These are phyloP conservation scores for Vidua chalybeata DNA, from an alignment of 2,113 vertebrate species.

Conservation along the genomic window DNA sequence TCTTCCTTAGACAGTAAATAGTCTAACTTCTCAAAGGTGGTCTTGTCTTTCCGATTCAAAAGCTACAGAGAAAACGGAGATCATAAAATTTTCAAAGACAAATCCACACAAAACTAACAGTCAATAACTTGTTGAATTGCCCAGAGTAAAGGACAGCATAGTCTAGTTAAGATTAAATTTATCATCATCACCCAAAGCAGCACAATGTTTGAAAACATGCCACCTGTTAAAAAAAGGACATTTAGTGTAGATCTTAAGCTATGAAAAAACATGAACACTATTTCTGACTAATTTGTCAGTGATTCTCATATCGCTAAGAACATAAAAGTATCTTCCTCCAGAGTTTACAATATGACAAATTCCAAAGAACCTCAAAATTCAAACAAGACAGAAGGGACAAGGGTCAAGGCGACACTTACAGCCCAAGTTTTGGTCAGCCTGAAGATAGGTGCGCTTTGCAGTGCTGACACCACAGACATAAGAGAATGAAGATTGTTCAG, in stretches of 20 bases:
- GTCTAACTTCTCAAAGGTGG: constrained; percentile 92
- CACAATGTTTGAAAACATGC: neutral
- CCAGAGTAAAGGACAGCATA: neutral
- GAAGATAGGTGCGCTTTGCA: constrained; percentile 96
- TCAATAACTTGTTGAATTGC: neutral
- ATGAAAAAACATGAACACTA: neutral
- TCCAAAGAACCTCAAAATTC: neutral
- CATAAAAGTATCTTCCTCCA: neutral
- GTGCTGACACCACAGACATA: constrained; percentile 93
- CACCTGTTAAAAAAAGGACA: neutral
- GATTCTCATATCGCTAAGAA: neutral
- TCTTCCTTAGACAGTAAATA: constrained; percentile 93
- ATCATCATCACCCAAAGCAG: neutral
- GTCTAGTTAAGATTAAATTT: neutral
- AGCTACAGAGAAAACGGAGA: constrained; percentile 73
- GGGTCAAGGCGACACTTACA: constrained; percentile 77
- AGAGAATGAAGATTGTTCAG: constrained; percentile 95
- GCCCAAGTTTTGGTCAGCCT: constrained; percentile 96
- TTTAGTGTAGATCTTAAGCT: neutral
- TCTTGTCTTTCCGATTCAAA: constrained; percentile 92
- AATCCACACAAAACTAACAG: neutral
- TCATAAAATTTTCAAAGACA: neutral
- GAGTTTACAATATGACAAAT: neutral
- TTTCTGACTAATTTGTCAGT: neutral
- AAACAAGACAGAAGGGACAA: neutral